Base-by-base conservation (phyloP, 2,113 vertebrate species). In the Alosa alosa region DNA sequence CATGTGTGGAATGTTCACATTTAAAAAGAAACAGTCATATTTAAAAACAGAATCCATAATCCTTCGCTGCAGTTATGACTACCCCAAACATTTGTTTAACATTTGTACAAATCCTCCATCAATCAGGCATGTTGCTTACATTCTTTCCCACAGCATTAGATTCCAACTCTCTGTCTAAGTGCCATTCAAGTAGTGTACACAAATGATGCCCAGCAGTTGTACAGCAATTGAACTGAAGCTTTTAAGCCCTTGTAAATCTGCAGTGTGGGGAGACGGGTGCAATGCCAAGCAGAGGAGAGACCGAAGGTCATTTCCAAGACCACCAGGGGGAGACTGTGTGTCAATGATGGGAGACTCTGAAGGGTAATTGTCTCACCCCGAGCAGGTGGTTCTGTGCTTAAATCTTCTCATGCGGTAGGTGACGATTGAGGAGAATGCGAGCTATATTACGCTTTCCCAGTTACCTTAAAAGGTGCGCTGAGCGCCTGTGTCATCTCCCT, bases 121-220 rank as follows among this genome's bases (percentile, higher is more conserved):
- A 78, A 36, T 36, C 11, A 39, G 72, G 36, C 31, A 78, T 78
- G 72, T 5, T 31, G 11, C 31, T 17, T 11, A 6, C 31, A 78
- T 78, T 78, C 72, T 78, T 78, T 78, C 72, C 72, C 31, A 78
- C 72, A 78, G 72, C 72, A 41, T 78, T 17, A 78, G 25, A 41
- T 78, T 78, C 72, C 72, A 78, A 78, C 39, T 39, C 72, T 39
- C 11, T 78, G 72, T 36, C 72, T 39, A 39, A 3, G 72, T 78
- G 72, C 39, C 72, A 78, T 78, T 39, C 13, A 11, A 41, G 36
- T 78, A 11, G 39, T 78, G 72, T 13, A 36, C 72, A 15, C 31
- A 78, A 78, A 39, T 78, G 72, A 36, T 78, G 15, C 72, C 72
- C 72, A 39, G 72, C 72, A 78, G 72, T 78, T 78, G 72, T 78